Evolutionary conservation across 2,113 vertebrate genomes (phyloP).

Genomic region (Tragelaphus imberbis): DNA sequence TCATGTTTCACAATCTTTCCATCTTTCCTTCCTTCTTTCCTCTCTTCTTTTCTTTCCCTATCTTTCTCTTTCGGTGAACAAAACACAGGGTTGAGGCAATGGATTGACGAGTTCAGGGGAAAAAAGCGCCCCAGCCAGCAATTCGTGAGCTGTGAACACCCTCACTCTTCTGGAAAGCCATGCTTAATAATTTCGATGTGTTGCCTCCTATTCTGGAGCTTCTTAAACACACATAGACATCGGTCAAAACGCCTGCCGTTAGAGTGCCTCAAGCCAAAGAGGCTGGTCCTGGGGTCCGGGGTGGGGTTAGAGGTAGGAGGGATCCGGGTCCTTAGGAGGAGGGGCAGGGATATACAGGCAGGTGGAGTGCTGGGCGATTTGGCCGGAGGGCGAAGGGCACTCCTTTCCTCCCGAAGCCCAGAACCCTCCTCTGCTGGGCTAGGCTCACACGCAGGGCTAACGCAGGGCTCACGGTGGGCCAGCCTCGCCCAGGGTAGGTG

Average conservation of each 20-base stretch:
- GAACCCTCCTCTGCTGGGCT: background rate
- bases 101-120: background rate
- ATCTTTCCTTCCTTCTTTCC: too few relatives aligned
- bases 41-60: too few relatives aligned
- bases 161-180: background rate
- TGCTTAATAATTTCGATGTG: background rate
- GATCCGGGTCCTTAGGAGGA: background rate
- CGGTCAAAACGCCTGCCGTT: background rate
- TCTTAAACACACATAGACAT: background rate
- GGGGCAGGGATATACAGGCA: background rate
- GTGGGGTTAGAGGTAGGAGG: background rate
- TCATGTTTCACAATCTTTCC: background rate
- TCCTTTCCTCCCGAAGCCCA: background rate
- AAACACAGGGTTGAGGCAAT: background rate
- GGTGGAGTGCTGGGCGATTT: background rate
- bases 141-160: background rate
- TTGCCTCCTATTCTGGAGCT: background rate
- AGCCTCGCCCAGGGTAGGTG: background rate
- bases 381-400: background rate
- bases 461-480: background rate
- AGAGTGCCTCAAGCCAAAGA: background rate
- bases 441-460: background rate
- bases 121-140: background rate
- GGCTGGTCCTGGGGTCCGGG: background rate
- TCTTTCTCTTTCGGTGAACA: background rate